Percentiles rank a stretch among this genome's conserved stretches.
These are phyloP conservation scores for Tachina fera DNA, from an alignment of 2,888 invertebrate species.

Conservation along the genomic window DNA sequence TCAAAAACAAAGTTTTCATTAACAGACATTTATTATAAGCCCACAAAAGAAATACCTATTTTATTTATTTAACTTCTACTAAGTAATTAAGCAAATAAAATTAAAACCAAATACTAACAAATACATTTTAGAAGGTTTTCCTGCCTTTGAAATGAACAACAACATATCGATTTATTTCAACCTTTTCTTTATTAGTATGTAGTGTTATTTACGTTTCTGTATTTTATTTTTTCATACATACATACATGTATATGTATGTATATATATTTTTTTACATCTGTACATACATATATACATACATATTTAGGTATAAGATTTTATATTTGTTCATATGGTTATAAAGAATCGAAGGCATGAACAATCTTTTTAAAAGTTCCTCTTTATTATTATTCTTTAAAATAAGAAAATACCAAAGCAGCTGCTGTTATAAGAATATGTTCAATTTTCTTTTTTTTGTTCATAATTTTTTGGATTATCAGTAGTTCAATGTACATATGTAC, in stretches of 20 bases:
- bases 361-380: constrained; percentile 17
- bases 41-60: not conserved
- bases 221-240: constrained; percentile 8
- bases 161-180: constrained; percentile 58
- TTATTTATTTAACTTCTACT: not conserved
- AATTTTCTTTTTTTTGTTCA: not conserved
- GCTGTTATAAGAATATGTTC: constrained; percentile 5
- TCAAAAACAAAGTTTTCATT: not conserved
- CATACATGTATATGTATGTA: not conserved
- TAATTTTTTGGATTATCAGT: constrained; percentile 26
- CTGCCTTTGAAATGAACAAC: not conserved
- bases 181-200: not conserved
- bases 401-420: constrained; percentile 4
- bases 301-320: too few species aligned
- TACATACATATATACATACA: too few species aligned
- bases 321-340: not conserved
- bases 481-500: constrained; percentile 4
- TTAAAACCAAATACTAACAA: not conserved
- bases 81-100: not conserved
- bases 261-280: too few species aligned
- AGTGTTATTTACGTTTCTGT: constrained; percentile 2
- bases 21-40: not conserved
- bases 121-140: not conserved
- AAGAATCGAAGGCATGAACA: not conserved
- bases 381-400: constrained; percentile 12